Evolutionary conservation across 2,113 vertebrate genomes (phyloP), one percentile per base, ranked within the genome.

Genomic region (Pogonocichla stellata): DNA sequence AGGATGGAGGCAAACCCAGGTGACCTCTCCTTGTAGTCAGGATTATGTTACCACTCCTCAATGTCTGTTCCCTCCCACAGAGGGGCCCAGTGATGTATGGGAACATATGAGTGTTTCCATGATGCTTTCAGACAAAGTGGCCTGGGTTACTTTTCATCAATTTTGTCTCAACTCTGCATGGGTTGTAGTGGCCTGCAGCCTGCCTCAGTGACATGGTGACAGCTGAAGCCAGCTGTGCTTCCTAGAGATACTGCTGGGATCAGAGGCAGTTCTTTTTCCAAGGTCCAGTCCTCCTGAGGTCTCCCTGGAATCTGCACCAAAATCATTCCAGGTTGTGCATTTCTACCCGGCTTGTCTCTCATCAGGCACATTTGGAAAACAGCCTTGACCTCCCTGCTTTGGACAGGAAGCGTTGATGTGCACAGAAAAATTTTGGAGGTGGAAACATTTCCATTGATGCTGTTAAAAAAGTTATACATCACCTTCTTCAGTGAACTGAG

Each of bases 151-250:
- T 54, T 86, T 61, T 66, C 23, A 24, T 31, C 26, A 29, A 2
- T 73, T 86, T 61, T 57, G 47, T 25, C 25, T 80, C 5, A 23
- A 23, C 24, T 65, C 43, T 69, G 22, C 45, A 7, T 34, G 26
- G n/a, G 71, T 24, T 42, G 23, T 45, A 15, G 22, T 53, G 28
- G 12, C 25, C 1, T 3, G 34, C 54, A 78, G 33, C 42, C 15
- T 81, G 45, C 22, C 8, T 23, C 56, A 33, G 54, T 0, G 0
- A 19, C 26, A 12, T 0, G 0, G 58, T 80, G 66, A 57, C n/a
- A 48, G 28, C 72, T 8, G 19, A 20, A 40, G 40, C 31, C 2
- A 6, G 58, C 14, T 6, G 1, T 48, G 11, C 75, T 88, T 69
- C 71, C 40, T 57, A 40, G 15, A n/a, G 61, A 26, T 56, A 38